Conservation (phyloP, 2,797 vertebrate species). For the Vultur gryphus region DNA sequence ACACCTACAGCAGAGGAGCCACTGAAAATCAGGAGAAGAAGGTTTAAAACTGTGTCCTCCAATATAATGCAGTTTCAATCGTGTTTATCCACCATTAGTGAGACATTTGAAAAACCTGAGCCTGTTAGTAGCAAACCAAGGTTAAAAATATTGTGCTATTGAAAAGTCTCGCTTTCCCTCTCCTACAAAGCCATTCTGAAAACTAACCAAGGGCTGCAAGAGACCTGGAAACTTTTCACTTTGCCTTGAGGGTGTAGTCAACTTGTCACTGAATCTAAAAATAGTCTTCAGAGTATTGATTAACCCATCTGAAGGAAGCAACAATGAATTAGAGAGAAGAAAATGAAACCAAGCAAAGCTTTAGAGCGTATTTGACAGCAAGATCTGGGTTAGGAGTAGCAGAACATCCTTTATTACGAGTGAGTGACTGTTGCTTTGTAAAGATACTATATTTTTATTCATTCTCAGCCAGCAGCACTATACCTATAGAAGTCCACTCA, state of each 20-base stretch:
- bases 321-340: constrained; percentile 1
- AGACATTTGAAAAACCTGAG: neutral
- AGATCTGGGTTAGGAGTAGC: neutral
- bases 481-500: neutral
- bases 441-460: neutral
- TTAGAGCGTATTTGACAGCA: neutral
- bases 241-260: neutral
- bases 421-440: neutral
- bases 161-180: neutral
- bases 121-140: neutral
- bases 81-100: neutral
- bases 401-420: neutral
- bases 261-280: constrained; percentile 9
- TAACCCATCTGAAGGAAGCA: constrained; percentile 16
- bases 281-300: constrained; percentile 50
- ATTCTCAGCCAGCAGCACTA: neutral
- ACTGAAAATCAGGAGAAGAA: neutral
- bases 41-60: neutral
- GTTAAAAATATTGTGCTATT: neutral
- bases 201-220: neutral
- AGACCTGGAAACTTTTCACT: neutral
- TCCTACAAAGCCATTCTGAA: neutral
- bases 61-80: neutral
- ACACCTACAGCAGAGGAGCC: neutral
- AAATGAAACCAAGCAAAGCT: constrained; percentile 15